Conservation (phyloP, 2,113 vertebrate species). For the Callionymus lyra region DNA sequence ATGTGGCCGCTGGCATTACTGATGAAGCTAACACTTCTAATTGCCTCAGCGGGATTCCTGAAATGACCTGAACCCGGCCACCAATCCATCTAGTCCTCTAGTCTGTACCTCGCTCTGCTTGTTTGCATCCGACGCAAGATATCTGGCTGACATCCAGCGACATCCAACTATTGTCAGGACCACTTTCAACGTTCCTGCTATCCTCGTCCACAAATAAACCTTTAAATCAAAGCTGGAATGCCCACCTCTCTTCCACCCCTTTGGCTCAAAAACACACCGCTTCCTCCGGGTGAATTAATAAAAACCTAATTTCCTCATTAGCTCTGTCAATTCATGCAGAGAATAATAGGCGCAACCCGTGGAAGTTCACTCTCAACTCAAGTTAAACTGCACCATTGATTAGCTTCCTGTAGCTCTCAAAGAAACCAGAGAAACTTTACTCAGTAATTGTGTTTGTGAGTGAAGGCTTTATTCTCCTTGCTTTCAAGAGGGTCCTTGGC, state of each 20-base stretch:
- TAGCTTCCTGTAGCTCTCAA: conserved; percentile 28
- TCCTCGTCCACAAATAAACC: conserved; percentile 58
- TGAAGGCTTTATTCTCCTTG: too few species aligned
- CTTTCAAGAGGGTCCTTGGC: too few species aligned
- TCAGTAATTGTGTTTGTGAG: conserved; percentile 2
- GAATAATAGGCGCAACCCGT: conserved; percentile 46
- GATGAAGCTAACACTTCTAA: conserved; percentile 49
- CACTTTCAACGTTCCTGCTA: conserved; percentile 33
- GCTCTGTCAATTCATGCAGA: conserved; percentile 57
- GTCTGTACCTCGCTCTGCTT: conserved; percentile 23
- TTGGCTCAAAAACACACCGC: conserved; percentile 40
- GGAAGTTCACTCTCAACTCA: conserved; percentile 44
- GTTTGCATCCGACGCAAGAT: conserved; percentile 30
- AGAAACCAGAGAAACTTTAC: neutral
- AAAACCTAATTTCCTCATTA: conserved; percentile 66
- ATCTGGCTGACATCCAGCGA: conserved; percentile 52
- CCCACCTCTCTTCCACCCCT: conserved; percentile 26
- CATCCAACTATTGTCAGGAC: conserved; percentile 53
- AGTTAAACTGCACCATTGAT: conserved; percentile 41
- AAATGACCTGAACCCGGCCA: conserved; percentile 44
- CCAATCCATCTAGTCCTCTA: conserved; percentile 29
- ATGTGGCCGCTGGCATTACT: conserved; percentile 40
- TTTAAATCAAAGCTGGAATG: conserved; percentile 60
- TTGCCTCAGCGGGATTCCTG: conserved; percentile 45
- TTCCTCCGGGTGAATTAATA: conserved; percentile 63